Evolutionary conservation across 2,113 vertebrate species (phyloP).

Genomic region (Mirza zaza): DNA sequence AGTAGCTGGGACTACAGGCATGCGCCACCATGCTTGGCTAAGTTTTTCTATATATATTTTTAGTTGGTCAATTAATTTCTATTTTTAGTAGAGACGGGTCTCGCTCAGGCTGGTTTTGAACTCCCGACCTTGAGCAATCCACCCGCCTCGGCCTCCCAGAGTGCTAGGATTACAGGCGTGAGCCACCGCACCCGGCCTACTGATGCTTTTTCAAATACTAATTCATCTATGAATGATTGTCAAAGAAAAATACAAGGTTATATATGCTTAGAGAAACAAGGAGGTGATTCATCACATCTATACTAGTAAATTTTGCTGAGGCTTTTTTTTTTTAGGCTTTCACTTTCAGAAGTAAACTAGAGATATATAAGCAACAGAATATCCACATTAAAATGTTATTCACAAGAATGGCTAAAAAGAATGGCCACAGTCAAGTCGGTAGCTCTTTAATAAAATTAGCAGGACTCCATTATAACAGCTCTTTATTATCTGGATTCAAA

Average conservation of each 20-base stretch:
- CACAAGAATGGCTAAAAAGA: not conserved
- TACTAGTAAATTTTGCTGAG: not conserved
- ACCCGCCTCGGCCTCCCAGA: no score
- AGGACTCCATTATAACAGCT: constrained; percentile 53
- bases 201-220: not conserved
- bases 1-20: no score
- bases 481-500: constrained; percentile 65
- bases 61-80: no score
- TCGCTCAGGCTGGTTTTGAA: no score
- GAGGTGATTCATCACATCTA: not conserved
- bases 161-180: no score
- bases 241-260: not conserved
- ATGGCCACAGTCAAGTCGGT: not conserved
- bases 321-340: not conserved
- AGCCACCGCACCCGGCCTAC: no score
- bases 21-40: no score
- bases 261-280: not conserved
- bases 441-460: constrained; percentile 58
- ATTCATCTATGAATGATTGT: not conserved
- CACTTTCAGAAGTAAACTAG: not conserved
- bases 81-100: no score
- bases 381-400: not conserved
- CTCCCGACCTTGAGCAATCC: no score
- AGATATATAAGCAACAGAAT: not conserved
- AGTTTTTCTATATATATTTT: no score